A percentile compares a stretch with the other conserved stretches of the same genome.
Evolutionary conservation across 2,888 invertebrate species (phyloP).

Genomic region (Drosophila diplacantha): DNA sequence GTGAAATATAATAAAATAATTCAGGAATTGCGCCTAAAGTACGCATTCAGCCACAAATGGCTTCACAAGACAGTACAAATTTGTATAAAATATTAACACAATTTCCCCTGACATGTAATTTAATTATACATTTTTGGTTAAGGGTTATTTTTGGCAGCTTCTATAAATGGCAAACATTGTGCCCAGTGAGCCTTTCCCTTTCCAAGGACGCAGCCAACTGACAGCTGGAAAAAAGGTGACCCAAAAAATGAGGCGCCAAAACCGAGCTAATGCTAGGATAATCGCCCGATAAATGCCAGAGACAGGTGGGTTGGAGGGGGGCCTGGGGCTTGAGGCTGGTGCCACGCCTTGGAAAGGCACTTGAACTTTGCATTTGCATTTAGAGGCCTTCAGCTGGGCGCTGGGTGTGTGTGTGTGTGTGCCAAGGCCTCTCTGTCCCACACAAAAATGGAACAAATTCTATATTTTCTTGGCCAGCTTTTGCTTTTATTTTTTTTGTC

Average conservation of each 20-base stretch:
- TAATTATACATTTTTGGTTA: neutral
- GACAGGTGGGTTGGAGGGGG: constrained; percentile 4
- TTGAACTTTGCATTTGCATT: constrained; percentile 62
- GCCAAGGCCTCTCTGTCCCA: constrained; percentile 38
- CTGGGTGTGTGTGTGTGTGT: constrained; percentile 21
- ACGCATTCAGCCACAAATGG: neutral
- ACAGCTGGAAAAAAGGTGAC: constrained; percentile 13
- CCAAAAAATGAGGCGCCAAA: constrained; percentile 30
- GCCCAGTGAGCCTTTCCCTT: neutral
- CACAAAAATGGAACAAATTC: constrained; percentile 51
- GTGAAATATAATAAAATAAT: neutral
- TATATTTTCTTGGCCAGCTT: constrained; percentile 25
- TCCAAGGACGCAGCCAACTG: constrained; percentile 6
- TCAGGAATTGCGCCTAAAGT: neutral
- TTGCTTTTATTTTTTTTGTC: constrained; percentile 1
- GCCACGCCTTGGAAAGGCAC: constrained; percentile 59
- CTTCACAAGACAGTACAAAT: neutral
- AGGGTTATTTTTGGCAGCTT: neutral
- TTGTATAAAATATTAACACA: neutral
- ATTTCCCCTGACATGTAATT: neutral
- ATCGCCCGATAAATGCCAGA: constrained; percentile 27
- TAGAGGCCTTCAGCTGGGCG: constrained; percentile 42
- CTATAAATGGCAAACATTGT: neutral
- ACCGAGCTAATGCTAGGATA: constrained; percentile 33
- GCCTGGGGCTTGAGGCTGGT: constrained; percentile 4